Evolutionary conservation across 2,113 vertebrate genomes (phyloP).

Genomic region (Nothocercus nigrocapillus): DNA sequence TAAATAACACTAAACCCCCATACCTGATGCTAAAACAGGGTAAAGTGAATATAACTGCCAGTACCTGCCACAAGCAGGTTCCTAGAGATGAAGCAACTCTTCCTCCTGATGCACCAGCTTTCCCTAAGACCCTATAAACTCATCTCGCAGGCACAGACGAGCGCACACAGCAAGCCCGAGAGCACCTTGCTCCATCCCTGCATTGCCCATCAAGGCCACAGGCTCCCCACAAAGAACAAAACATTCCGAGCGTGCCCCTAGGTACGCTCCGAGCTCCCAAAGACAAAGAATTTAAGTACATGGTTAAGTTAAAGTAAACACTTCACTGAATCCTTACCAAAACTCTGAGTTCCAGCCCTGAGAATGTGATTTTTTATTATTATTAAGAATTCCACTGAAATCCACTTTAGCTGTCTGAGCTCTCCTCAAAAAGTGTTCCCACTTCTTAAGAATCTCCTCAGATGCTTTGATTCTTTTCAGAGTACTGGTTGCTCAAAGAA

Average conservation of each 20-base stretch:
- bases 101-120: background rate
- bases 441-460: conserved; percentile 1
- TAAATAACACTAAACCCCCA: background rate
- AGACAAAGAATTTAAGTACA: background rate
- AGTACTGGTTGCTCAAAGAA: background rate
- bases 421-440: conserved; percentile 2
- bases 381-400: background rate
- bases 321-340: background rate
- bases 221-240: background rate
- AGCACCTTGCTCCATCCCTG: background rate
- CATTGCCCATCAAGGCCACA: background rate
- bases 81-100: background rate
- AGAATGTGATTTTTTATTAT: background rate
- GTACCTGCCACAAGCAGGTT: background rate
- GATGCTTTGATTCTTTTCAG: conserved; percentile 48
- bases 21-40: accelerated
- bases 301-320: background rate
- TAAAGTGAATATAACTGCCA: background rate
- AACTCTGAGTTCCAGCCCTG: background rate
- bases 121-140: background rate
- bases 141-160: background rate
- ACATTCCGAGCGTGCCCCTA: background rate
- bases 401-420: conserved; percentile 19
- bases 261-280: background rate
- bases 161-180: background rate